phyloP scores from a whole-genome alignment of 2,113 vertebrate species.

The Phalacrocorax carbo region DNA sequence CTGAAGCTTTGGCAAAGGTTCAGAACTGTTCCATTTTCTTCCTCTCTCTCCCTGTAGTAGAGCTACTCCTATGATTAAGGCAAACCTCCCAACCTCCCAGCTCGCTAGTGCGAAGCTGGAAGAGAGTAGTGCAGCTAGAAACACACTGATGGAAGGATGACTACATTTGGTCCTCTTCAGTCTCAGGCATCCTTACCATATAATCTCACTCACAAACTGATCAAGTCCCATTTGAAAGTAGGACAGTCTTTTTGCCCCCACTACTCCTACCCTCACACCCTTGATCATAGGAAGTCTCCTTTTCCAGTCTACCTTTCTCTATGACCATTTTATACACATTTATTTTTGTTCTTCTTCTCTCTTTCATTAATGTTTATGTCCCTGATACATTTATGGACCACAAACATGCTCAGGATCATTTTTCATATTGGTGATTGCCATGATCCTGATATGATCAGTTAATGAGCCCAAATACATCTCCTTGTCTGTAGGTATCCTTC shows the following conservation, averaged over 20 bases:
- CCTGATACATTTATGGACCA: not conserved
- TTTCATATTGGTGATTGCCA: not conserved
- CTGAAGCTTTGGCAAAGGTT: constrained; percentile 40
- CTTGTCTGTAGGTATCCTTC: not conserved
- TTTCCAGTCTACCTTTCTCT: not conserved
- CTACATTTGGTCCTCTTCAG: not conserved
- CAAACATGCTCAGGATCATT: not conserved
- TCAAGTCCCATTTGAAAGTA: not conserved
- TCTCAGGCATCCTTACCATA: not conserved
- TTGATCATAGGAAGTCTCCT: not conserved
- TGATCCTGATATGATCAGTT: not conserved
- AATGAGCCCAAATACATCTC: not conserved
- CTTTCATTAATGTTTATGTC: not conserved
- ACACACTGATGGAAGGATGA: not conserved
- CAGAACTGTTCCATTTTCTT: constrained; percentile 53
- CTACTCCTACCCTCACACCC: not conserved
- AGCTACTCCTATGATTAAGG: constrained; percentile 30
- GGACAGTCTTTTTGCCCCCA: not conserved
- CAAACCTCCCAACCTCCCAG: constrained; percentile 18
- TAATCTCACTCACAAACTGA: not conserved
- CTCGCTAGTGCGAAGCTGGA: not conserved
- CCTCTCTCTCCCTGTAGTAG: constrained; percentile 15
- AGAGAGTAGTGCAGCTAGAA: not conserved
- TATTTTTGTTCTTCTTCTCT: not conserved
- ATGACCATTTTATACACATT: not conserved